Evolutionary conservation across 2,113 vertebrate species (phyloP).

Genomic region (Hassar affinis): DNA sequence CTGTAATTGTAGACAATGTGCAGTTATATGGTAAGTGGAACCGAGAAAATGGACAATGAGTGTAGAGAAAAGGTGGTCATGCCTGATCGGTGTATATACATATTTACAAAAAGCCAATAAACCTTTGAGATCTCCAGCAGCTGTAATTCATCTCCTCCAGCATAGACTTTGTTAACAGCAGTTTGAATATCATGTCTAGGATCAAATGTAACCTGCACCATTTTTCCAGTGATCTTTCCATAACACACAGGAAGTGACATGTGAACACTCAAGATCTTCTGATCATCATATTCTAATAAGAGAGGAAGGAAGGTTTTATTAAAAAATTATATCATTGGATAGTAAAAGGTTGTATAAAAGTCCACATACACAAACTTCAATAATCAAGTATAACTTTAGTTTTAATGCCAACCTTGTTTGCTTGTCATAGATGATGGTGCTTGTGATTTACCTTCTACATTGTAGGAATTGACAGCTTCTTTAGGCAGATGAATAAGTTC

Average conservation of each 20-base stretch:
- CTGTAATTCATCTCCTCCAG: slow-evolving; percentile 61
- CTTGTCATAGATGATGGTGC: neutral
- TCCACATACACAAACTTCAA: neutral
- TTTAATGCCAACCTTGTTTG: neutral
- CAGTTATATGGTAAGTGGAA: too few relatives aligned
- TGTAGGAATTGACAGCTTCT: slow-evolving; percentile 71
- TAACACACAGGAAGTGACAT: slow-evolving; percentile 68
- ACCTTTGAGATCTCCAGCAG: slow-evolving; percentile 47
- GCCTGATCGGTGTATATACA: too few relatives aligned
- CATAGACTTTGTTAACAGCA: slow-evolving; percentile 67
- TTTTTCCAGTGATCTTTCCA: slow-evolving; percentile 65
- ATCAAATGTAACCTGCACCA: slow-evolving; percentile 77
- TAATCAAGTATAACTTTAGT: neutral
- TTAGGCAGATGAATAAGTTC: slow-evolving; percentile 75
- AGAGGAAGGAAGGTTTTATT: neutral
- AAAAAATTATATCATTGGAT: neutral
- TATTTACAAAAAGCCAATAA: neutral
- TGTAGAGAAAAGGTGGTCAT: too few relatives aligned
- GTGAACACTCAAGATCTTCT: slow-evolving; percentile 67
- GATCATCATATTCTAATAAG: slow-evolving; percentile 34
- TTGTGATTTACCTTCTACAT: slow-evolving; percentile 54
- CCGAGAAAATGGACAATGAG: too few relatives aligned
- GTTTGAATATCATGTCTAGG: slow-evolving; percentile 63
- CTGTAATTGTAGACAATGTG: too few relatives aligned
- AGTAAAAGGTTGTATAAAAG: neutral